These are phyloP conservation scores for Zosterops pallidus DNA, from an alignment of 2,113 vertebrate species.

Conservation along the genomic window DNA sequence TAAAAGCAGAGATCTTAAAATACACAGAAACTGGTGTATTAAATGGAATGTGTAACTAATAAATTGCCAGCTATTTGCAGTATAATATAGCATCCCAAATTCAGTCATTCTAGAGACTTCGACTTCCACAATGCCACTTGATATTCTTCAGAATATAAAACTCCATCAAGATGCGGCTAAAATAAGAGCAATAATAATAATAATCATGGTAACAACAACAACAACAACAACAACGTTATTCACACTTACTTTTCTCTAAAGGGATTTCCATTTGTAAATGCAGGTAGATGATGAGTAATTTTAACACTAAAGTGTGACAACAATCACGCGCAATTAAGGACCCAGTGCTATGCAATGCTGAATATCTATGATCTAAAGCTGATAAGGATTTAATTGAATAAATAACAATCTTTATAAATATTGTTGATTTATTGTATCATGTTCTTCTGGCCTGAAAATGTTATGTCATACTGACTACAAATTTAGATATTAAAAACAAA, in stretches of 20 bases:
- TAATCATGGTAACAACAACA: not conserved
- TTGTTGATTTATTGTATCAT: not conserved
- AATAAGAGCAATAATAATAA: not conserved
- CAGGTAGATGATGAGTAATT: not conserved
- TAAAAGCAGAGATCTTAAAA: conserved; percentile 46
- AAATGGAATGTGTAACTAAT: conserved; percentile 47
- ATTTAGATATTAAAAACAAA: not conserved
- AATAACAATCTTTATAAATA: not conserved
- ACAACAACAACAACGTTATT: no score
- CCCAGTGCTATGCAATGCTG: not conserved
- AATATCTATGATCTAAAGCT: not conserved
- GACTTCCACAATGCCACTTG: not conserved
- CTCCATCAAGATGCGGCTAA: not conserved
- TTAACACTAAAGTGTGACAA: conserved; percentile 13
- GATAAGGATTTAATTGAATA: not conserved
- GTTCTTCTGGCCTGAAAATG: not conserved
- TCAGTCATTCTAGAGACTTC: not conserved
- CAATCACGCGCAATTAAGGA: not conserved
- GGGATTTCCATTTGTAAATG: conserved; percentile 10
- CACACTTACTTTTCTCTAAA: no score
- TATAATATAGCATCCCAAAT: not conserved
- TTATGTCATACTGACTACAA: not conserved
- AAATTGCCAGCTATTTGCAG: conserved; percentile 13
- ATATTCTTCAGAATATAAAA: not conserved
- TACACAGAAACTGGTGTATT: not conserved